A percentile compares a stretch with the other conserved stretches of the same genome.
phyloP scores from a whole-genome alignment of 2,113 vertebrate species.

The Fukomys damarensis region DNA sequence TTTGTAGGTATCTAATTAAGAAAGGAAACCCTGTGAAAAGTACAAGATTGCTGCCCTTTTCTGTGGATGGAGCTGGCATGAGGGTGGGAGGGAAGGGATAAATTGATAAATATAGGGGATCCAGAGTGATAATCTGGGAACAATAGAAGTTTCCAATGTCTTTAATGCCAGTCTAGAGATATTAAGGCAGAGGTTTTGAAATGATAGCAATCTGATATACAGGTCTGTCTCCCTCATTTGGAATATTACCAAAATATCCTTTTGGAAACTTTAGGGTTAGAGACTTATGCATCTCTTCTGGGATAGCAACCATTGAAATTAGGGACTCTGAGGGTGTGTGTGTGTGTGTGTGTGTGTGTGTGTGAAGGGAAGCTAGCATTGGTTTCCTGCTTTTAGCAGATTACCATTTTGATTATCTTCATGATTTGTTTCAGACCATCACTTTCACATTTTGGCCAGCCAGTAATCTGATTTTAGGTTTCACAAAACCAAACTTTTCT shows the following conservation, averaged over 20 bases:
- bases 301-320: conserved; percentile 51
- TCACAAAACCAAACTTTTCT: conserved; percentile 55
- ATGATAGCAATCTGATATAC: conserved; percentile 32
- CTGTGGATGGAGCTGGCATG: not conserved
- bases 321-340: conserved; percentile 3
- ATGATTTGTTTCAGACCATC: conserved; percentile 57
- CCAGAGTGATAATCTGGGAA: not conserved
- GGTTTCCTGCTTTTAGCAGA: conserved; percentile 49
- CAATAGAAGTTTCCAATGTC: conserved; percentile 18
- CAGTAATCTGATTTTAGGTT: conserved; percentile 44
- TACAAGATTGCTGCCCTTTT: not conserved
- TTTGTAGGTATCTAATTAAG: conserved; percentile 41
- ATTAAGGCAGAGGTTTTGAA: conserved; percentile 55
- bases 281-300: conserved; percentile 49
- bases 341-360: not conserved
- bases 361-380: not conserved
- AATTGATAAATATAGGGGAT: not conserved
- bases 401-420: conserved; percentile 46
- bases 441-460: conserved; percentile 32
- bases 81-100: not conserved
- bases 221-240: conserved; percentile 48
- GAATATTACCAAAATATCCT: conserved; percentile 64
- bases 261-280: conserved; percentile 64
- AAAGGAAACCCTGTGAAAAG: not conserved
- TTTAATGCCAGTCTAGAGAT: conserved; percentile 2